Base-by-base conservation (phyloP, 2,888 invertebrate species). In the Tolmerus cingulatus region DNA sequence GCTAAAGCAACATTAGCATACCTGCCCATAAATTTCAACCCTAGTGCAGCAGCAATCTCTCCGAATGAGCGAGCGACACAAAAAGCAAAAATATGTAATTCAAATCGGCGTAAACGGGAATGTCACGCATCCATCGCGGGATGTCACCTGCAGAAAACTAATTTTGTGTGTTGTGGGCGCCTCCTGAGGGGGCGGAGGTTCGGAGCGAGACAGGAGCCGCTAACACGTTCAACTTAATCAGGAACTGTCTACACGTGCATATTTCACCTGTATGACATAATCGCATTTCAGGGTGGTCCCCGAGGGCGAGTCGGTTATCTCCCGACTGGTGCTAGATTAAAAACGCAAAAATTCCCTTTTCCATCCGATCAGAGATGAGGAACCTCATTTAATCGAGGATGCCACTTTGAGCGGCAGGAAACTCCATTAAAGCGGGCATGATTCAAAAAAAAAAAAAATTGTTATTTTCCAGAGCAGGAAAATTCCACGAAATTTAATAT, bases 401-500 rank as follows among this genome's bases (percentile, higher is more conserved):
- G 27, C 66, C 66, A 66, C 23, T 27, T 23, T 66, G 66, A 66
- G 27, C 66, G 66, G 19, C 19, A 66, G 12, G 27, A 66, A 66
- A 23, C 12, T 23, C 66, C 23, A 66, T 66, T 66, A 66, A 27
- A 66, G 19, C 23, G 27, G 23, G 66, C 12, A 66, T 66, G 27
- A 66, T 19, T 66, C 66, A 12, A 12, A 12, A 12, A 57, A 57
- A 57, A 57, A 9, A 23, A 66, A 66, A 66, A 66, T 66, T 66
- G 66, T 27, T 66, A 66, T 23, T 66, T 66, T 27, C 19, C 12
- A 27, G 12, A 4, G 43, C 14, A 46, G 66, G 27, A 66, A 66
- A 12, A 12, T 23, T 76, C 37, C n/a, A 82, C 30, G 37, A 82
- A 82, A 57, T 66, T 82, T 82, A 82, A 82, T 82, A 66, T 46